These are phyloP conservation scores for Silurus meridionalis DNA, from an alignment of 2,113 vertebrate genomes.

Conservation along the genomic window DNA sequence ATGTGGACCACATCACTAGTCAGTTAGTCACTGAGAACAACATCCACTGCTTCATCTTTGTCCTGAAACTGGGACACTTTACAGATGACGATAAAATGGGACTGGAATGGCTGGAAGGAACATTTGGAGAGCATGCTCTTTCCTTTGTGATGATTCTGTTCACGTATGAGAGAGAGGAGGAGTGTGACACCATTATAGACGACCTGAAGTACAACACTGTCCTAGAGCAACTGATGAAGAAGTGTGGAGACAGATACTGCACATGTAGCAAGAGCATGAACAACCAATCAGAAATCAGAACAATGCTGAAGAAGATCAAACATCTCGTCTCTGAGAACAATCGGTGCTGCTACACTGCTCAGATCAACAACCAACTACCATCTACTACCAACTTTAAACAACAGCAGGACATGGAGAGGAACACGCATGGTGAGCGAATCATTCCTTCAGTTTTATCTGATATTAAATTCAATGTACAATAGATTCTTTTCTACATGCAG, in stretches of 20 bases:
- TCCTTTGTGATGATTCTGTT: conserved; percentile 44
- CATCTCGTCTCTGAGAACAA: conserved; percentile 21
- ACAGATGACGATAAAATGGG: conserved; percentile 40
- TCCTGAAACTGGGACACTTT: conserved; percentile 26
- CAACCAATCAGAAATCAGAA: not conserved
- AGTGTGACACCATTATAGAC: conserved; percentile 7
- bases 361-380: not conserved
- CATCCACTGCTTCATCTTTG: conserved; percentile 42
- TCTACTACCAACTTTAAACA: no score
- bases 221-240: conserved; percentile 16
- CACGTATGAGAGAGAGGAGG: conserved; percentile 35
- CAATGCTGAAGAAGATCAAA: not conserved
- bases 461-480: not conserved
- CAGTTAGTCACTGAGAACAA: conserved; percentile 26
- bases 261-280: conserved; percentile 38
- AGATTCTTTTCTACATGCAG: not conserved
- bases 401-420: not conserved
- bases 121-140: conserved; percentile 32
- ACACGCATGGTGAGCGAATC: not conserved
- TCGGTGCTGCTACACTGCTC: not conserved
- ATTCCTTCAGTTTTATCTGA: not conserved
- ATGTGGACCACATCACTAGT: not conserved
- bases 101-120: conserved; percentile 34
- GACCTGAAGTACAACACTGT: conserved; percentile 14
- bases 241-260: conserved; percentile 32